These are phyloP conservation scores for Nebria salina DNA, from an alignment of 2,888 invertebrate species.

Conservation along the genomic window DNA sequence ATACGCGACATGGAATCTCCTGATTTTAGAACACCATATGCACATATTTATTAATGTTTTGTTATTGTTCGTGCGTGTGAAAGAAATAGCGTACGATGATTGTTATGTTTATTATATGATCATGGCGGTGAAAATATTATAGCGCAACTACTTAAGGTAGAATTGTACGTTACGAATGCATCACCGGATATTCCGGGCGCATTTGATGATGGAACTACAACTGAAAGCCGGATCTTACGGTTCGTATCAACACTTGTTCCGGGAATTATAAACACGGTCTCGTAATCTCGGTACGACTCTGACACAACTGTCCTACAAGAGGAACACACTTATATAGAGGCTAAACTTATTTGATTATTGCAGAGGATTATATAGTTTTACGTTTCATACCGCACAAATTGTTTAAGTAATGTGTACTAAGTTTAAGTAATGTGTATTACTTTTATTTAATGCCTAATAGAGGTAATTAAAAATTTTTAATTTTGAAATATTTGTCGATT, in stretches of 20 bases:
- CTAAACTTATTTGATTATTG: constrained; percentile 7
- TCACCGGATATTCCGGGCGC: constrained; percentile 25
- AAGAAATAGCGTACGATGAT: not conserved
- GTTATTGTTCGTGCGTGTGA: not conserved
- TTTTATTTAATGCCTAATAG: too few relatives aligned
- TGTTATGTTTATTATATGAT: too few relatives aligned
- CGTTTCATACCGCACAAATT: too few relatives aligned
- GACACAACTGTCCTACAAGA: constrained; percentile 67
- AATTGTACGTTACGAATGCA: too few relatives aligned
- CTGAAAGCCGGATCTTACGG: constrained; percentile 63
- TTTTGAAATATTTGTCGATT: too few relatives aligned
- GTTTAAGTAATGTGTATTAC: too few relatives aligned
- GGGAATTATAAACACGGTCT: constrained; percentile 79
- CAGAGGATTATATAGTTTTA: not conserved
- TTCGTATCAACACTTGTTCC: constrained; percentile 72
- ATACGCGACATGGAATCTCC: constrained; percentile 23
- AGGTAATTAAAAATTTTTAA: too few relatives aligned
- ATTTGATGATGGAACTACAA: constrained; percentile 47
- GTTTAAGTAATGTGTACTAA: too few relatives aligned
- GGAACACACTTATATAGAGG: constrained; percentile 50
- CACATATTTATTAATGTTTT: not conserved
- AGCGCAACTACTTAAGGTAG: too few relatives aligned
- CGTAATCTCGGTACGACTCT: constrained; percentile 76
- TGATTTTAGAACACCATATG: not conserved
- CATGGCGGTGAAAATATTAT: too few relatives aligned